Base-by-base conservation (phyloP, 2,113 vertebrate species). In the Paralichthys olivaceus region DNA sequence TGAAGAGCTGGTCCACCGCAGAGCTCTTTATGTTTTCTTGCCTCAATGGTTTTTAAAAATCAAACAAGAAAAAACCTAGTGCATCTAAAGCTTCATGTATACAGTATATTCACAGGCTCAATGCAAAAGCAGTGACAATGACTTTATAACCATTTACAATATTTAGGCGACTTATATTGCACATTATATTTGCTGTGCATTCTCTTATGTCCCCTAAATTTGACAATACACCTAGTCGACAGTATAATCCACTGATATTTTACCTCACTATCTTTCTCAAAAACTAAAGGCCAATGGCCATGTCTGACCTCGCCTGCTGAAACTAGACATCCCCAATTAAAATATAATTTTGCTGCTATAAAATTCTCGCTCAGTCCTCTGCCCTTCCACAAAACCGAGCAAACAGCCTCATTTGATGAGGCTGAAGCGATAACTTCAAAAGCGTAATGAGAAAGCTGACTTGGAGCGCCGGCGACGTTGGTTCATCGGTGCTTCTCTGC, bases 361-460 rank as follows among this genome's bases (percentile, higher is more conserved):
- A 40, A 65, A 17, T 55, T 25, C 23, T 28, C 37, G 4, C 37
- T 40, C 37, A 40, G 37, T 40, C 37, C 37, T 40, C 12, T 11
- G 15, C 8, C 9, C 56, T n/a, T 23, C 9, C 13, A 17, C 45
- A 29, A 59, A 75, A 28, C 37, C 1, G 20, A 53, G 34, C 0
- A 37, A 59, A 6, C 6, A 2, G 49, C 49, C 49, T 53, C 7
- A 17, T 53, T 11, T 53, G 49, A 53, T n/a, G 20, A 53, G 49
- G 20, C 19, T 1, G 15, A 20, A n/a, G 79, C 15, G 1, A 47
- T 55, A 55, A 55, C 53, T 53, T n/a, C 20, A 15, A 57, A n/a
- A 17, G 54, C 2, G 32, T 65, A 61, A 55, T 43, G 45, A 79
- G 63, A 58, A 79, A 57, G 71, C 53, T 69, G 73, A 87, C 72